Evolutionary conservation across 2,888 invertebrate species (phyloP).

Genomic region (Microplitis deprimator): DNA sequence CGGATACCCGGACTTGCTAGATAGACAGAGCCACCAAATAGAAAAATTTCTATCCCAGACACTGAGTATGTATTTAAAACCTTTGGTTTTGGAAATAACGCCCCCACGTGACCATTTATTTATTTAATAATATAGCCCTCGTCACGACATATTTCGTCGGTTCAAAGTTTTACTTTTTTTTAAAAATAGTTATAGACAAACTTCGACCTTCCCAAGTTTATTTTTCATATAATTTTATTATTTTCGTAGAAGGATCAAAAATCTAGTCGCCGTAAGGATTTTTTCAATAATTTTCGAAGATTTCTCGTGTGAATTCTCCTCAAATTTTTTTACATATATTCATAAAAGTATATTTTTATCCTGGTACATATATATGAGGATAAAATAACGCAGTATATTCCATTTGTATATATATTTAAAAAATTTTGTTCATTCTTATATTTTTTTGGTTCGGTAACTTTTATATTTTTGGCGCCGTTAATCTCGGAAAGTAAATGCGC

Average conservation of each 20-base stretch:
- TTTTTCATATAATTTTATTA: not conserved
- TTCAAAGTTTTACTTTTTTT: not conserved
- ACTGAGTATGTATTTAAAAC: not conserved
- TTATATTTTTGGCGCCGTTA: not conserved
- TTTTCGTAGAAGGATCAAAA: conserved; percentile 56
- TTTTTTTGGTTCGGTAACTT: conserved; percentile 3
- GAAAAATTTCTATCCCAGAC: not conserved
- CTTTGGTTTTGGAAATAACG: conserved; percentile 53
- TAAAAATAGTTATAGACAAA: conserved; percentile 13
- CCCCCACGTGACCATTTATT: conserved; percentile 65
- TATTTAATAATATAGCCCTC: conserved; percentile 63
- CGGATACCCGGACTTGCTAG: not conserved
- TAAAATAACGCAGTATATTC: conserved; percentile 5
- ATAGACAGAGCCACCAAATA: not conserved
- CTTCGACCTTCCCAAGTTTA: conserved; percentile 23
- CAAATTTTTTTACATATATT: not conserved
- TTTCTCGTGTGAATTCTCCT: conserved; percentile 34
- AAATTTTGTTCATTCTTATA: not conserved
- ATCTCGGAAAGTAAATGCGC: not conserved
- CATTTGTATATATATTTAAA: not conserved
- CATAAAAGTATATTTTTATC: not conserved
- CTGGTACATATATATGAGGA: not conserved
- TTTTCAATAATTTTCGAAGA: conserved; percentile 28
- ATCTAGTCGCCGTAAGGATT: conserved; percentile 43
- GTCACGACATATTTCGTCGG: conserved; percentile 43